Conservation (phyloP, 1,140 invertebrate genomes). For the Chironomus tepperi region DNA sequence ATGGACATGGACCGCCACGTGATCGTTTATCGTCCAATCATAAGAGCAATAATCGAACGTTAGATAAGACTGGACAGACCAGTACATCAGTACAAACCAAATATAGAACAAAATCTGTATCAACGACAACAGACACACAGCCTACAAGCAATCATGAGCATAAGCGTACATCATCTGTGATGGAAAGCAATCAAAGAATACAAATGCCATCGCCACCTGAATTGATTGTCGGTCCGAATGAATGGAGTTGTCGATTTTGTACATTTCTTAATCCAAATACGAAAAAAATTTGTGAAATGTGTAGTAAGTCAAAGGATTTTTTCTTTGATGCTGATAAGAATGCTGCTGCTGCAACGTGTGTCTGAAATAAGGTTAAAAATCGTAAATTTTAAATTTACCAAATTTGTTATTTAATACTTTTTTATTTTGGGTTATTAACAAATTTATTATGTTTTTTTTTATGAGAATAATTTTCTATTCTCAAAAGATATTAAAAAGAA, state of each 20-base stretch:
- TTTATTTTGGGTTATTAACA: no score
- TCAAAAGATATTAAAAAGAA: no score
- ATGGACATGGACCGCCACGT: neutral
- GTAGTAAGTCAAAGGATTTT: constrained; percentile 46
- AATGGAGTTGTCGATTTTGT: constrained; percentile 59
- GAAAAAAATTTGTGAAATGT: constrained; percentile 63
- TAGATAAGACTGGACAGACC: no score
- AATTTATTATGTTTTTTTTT: no score
- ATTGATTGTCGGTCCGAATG: constrained; percentile 34
- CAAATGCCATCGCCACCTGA: neutral
- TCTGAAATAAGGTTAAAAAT: constrained; percentile 3
- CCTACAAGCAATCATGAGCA: neutral
- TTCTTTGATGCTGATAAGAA: constrained; percentile 12
- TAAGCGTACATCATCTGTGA: neutral
- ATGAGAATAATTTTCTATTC: no score
- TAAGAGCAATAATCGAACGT: neutral
- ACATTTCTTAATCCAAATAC: constrained; percentile 54
- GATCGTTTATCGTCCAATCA: constrained; percentile 2
- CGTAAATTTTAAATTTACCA: neutral
- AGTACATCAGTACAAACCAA: neutral
- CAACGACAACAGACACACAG: neutral
- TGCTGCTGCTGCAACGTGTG: neutral
- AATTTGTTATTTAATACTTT: no score
- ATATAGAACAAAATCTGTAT: constrained; percentile 2
- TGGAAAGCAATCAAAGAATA: constrained; percentile 19